Base-by-base conservation (phyloP, 2,797 vertebrate species). In the Myripristis murdjan region DNA sequence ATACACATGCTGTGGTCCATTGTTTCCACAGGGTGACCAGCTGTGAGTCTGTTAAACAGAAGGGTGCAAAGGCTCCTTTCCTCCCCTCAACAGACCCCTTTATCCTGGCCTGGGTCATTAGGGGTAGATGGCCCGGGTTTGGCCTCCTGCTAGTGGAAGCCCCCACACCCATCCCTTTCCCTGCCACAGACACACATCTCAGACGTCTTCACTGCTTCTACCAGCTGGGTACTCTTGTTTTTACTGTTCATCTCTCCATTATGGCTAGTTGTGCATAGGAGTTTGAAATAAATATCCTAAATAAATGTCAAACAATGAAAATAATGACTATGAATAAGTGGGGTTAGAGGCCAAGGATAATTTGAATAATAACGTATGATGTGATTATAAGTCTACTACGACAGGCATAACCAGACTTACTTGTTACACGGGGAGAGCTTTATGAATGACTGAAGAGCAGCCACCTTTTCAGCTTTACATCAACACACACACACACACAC, bases 101-200 rank as follows among this genome's bases (percentile, higher is more conserved):
- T 71, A 71, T 81, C 62, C 62, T 18, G 39, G 52, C 8, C 48
- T 39, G 28, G 47, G 53, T 79, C 73, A 81, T 87, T 83, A 86
- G 33, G 18, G 64, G 41, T 33, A 46, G 67, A 70, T 55, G 58
- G 62, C 63, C 71, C 62, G 70, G 51, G 67, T 79, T 61, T 8
- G 64, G 6, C 22, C 71, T 72, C 77, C 77, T 70, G 81, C 73
- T 81, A 86, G 72, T 37, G 33, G 47, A 43, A 74, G 43, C 46
- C 33, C 53, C 64, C 39, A 53, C 56, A 33, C 69, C 51, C 49
- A 70, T 51, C 28, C 11, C 48, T 35, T 16, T 16, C 39, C 37
- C 8, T 20, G 6, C 39, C 10, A 1, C 1, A 33, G 6, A 43
- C 11, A 59, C 60, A 59, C 5, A 66, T 33, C 35, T 62, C n/a